Evolutionary conservation across 2,113 vertebrate species (phyloP).

Genomic region (Panthera uncia): DNA sequence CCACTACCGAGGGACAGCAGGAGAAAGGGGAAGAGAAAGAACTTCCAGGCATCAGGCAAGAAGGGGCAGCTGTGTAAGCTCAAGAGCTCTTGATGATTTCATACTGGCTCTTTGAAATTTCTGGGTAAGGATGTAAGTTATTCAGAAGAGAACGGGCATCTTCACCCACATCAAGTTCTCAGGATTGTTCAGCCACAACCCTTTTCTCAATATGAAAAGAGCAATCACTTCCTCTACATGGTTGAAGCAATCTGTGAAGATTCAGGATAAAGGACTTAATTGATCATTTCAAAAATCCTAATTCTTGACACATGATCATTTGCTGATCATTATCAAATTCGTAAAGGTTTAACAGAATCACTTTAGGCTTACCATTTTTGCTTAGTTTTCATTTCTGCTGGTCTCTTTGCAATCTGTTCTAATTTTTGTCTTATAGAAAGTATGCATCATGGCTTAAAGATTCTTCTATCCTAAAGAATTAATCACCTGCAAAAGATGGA

Average conservation of each 20-base stretch:
- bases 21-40: neutral
- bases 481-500: conserved; percentile 1
- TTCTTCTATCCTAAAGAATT: neutral
- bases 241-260: neutral
- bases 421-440: neutral
- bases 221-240: neutral
- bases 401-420: neutral
- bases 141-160: neutral
- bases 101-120: conserved; percentile 6
- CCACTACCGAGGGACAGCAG: neutral
- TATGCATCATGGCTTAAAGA: neutral
- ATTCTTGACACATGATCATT: neutral
- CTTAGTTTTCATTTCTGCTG: neutral
- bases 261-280: neutral
- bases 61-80: neutral
- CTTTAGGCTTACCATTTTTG: neutral
- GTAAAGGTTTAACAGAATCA: neutral
- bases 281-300: conserved; percentile 10
- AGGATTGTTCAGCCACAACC: neutral
- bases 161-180: conserved; percentile 1
- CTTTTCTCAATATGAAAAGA: neutral
- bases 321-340: neutral
- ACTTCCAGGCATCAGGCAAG: neutral
- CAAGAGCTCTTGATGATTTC: rapidly evolving
- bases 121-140: neutral